Evolutionary conservation across 1,140 invertebrate genomes (phyloP).

Genomic region (Globodera ellingtonae): DNA sequence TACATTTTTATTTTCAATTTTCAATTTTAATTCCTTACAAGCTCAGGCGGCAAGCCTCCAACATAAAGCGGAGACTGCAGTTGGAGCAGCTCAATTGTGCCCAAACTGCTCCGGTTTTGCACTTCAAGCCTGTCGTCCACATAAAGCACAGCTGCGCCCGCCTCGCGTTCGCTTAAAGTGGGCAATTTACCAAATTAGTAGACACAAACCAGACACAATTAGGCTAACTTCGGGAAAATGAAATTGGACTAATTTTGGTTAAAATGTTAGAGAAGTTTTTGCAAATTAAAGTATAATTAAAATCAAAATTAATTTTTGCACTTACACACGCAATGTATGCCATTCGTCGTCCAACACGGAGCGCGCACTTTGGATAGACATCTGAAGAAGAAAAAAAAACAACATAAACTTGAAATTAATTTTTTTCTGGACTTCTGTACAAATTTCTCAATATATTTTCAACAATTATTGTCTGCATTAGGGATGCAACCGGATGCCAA

Average conservation of each 20-base stretch:
- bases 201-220: too few species aligned
- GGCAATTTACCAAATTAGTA: background rate
- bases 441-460: too few species aligned
- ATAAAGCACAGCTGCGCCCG: constrained; percentile 62
- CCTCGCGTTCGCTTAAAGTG: constrained; percentile 52
- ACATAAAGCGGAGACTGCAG: constrained; percentile 47
- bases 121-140: constrained; percentile 71
- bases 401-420: background rate
- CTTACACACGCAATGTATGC: constrained; percentile 74
- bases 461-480: too few species aligned
- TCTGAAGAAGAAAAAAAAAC: constrained; percentile 43
- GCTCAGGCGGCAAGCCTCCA: constrained; percentile 49
- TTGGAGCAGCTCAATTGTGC: constrained; percentile 41
- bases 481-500: too few species aligned
- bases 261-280: too few species aligned
- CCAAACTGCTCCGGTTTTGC: constrained; percentile 31
- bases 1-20: background rate
- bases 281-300: too few species aligned
- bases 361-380: constrained; percentile 47
- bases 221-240: too few species aligned
- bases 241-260: too few species aligned
- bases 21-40: constrained; percentile 6
- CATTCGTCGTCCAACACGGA: constrained; percentile 81
- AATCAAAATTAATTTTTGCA: too few species aligned
- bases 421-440: constrained; percentile 68